Conservation (phyloP, 2,797 vertebrate genomes). For the Momotus momota region DNA sequence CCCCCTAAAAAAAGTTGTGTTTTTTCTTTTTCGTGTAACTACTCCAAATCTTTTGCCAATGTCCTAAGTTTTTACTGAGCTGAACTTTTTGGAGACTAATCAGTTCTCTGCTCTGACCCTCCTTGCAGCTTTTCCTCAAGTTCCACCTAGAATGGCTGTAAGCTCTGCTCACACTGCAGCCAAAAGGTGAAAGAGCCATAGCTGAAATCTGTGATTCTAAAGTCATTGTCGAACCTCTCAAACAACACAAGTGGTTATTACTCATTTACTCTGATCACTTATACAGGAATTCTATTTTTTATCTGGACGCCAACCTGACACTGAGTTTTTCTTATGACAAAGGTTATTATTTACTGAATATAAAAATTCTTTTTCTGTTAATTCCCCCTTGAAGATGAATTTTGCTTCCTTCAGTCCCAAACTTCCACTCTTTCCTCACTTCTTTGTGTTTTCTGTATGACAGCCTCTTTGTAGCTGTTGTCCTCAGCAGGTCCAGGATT, state of each 20-base stretch:
- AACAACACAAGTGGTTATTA: background rate
- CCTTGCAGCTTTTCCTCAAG: background rate
- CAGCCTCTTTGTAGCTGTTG: background rate
- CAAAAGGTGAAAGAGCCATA: background rate
- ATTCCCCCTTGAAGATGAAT: background rate
- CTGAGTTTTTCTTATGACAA: background rate
- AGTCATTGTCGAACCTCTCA: background rate
- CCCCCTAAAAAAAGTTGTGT: background rate
- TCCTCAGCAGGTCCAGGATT: background rate
- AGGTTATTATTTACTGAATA: background rate
- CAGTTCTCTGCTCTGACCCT: background rate
- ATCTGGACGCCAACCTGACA: fast-evolving
- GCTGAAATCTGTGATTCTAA: background rate
- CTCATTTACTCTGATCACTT: background rate
- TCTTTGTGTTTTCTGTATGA: background rate
- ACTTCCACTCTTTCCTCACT: background rate
- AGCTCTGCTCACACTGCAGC: background rate
- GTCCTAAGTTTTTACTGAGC: background rate
- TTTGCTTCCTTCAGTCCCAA: background rate
- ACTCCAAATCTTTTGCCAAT: background rate
- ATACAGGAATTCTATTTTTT: background rate
- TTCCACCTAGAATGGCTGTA: background rate
- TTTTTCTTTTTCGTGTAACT: background rate
- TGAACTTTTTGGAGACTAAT: background rate
- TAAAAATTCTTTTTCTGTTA: background rate